A percentile compares a stretch with the other conserved stretches of the same genome.
These are phyloP conservation scores for Dreissena polymorpha DNA, from an alignment of 1,140 invertebrate species.

Conservation along the genomic window DNA sequence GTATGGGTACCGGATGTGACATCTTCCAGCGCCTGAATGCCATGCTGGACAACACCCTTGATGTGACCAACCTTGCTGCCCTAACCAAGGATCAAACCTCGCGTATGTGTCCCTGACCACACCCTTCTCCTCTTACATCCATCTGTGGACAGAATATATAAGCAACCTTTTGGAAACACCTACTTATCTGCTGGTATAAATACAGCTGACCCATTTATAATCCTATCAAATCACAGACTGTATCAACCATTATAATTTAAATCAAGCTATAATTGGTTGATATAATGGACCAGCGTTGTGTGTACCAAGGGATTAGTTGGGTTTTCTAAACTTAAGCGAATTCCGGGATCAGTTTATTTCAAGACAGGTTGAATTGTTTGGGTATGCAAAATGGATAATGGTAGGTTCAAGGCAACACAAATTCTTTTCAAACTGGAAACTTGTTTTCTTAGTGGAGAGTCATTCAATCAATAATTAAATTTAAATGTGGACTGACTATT, in stretches of 20 bases:
- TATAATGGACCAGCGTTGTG: too few species aligned
- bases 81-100: slow-evolving; percentile 54
- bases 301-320: too few species aligned
- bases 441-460: too few species aligned
- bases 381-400: too few species aligned
- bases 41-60: slow-evolving; percentile 78
- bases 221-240: not conserved
- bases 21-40: slow-evolving; percentile 78
- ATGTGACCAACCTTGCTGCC: slow-evolving; percentile 67
- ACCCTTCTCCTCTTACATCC: not conserved
- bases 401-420: too few species aligned
- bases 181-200: not conserved
- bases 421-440: too few species aligned
- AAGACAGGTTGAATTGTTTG: too few species aligned
- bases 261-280: not conserved
- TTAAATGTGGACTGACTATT: too few species aligned
- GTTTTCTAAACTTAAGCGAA: too few species aligned
- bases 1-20: slow-evolving; percentile 57
- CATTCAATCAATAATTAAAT: too few species aligned
- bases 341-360: too few species aligned
- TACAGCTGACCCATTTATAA: not conserved
- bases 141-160: not conserved
- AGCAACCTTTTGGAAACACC: not conserved
- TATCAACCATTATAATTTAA: not conserved
- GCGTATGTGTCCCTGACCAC: slow-evolving; percentile 43